Conservation (phyloP, 64 coral and sea anemone species). For the Hydrozoanthus tunicans region DNA sequence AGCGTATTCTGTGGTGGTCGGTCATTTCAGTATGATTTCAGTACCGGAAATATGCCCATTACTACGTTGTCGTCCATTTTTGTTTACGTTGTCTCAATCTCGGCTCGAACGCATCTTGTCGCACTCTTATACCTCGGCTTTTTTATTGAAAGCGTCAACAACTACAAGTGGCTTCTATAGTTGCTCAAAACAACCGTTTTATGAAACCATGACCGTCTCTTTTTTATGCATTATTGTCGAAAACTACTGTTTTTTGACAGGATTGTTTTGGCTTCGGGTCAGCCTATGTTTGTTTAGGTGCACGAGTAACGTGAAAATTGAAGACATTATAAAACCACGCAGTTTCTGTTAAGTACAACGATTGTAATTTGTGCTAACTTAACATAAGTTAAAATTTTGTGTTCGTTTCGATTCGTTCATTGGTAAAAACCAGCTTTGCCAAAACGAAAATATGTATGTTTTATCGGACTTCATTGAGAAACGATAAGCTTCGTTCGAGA, state of each 20-base stretch:
- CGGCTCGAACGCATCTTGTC: slow-evolving; percentile 6
- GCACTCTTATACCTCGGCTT: neutral
- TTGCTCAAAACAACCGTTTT: neutral
- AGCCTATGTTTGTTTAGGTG: slow-evolving; percentile 34
- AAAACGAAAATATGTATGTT: too few relatives aligned
- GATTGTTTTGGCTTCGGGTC: neutral
- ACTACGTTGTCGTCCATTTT: slow-evolving; percentile 37
- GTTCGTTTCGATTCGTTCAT: neutral
- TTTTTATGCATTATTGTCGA: neutral
- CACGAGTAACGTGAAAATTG: neutral
- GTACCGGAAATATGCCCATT: slow-evolving; percentile 56
- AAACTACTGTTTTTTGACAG: neutral
- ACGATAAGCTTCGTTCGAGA: too few relatives aligned
- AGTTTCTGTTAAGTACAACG: neutral
- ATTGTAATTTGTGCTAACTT: neutral
- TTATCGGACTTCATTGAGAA: too few relatives aligned
- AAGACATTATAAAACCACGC: neutral
- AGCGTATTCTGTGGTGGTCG: slow-evolving; percentile 23
- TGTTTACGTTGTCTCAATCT: slow-evolving; percentile 37
- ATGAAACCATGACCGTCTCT: neutral
- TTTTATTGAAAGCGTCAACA: neutral
- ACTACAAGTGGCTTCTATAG: neutral
- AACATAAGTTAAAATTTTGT: neutral
- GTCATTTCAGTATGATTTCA: slow-evolving; percentile 14
- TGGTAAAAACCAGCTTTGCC: too few relatives aligned